Base-by-base conservation (phyloP, 2,888 invertebrate genomes). In the Aphidius colemani region DNA sequence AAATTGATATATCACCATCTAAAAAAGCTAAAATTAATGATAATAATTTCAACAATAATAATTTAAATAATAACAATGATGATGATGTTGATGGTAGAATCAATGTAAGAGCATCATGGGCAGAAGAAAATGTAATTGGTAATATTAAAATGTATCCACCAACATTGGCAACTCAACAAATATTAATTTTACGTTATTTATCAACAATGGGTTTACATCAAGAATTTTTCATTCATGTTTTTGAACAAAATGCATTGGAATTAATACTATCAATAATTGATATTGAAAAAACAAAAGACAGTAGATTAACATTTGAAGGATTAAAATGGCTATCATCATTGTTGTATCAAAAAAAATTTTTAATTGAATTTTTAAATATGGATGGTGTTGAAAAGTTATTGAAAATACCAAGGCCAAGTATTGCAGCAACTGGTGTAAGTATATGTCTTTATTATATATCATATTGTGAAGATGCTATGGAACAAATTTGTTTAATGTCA, bases 261-360 rank as follows among this genome's bases (percentile, higher is more conserved):
- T 84, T 98, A 39, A 94, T 98, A 71, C 86, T 97, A 57, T 91
- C 91, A 40, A 97, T 96, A 81, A 90, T 97, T 11, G 94, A 96
- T 79, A 89, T 96, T 51, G 87, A 92, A 5, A 92, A 94, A 80
- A 93, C 94, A 0, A 88, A 90, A 61, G 96, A 98, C 84, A 94
- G 96, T 1, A 86, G 98, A 43, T 85, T 99, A 10, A 96, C 97
- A 0, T 98, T 98, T 84, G 98, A 98, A 80, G 96, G 97, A 0
- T 86, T 98, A 7, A 95, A 96, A 85, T 98, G 97, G 83, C 85
- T 98, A 18, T 94, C 97, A 0, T 94, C 97, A 0, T 83, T 99
- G 67, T 86, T 99, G n/a, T 98, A 98, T 78, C 98, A 99, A 83
- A 98, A 98, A 85, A 98, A 98, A 83, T 98, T 99, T 85, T 95